Evolutionary conservation across 2,888 invertebrate species (phyloP).

Genomic region (Callyntrura sp.): DNA sequence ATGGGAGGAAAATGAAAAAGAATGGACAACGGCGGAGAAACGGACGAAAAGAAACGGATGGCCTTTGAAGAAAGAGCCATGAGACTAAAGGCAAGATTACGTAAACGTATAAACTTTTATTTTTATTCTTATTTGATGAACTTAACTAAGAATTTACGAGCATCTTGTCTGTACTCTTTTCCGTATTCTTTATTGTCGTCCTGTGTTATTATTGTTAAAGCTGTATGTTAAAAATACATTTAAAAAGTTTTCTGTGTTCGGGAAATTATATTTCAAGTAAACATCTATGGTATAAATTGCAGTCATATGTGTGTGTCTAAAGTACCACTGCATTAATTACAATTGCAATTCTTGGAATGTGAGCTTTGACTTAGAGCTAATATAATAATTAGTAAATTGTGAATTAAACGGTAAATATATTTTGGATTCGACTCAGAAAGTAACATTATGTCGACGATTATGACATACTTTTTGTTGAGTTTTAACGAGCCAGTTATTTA

Average conservation of each 20-base stretch:
- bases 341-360: not conserved
- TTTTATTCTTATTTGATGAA: constrained; percentile 40
- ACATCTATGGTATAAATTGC: too few relatives aligned
- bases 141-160: not conserved
- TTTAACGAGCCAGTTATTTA: too few relatives aligned
- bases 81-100: constrained; percentile 12
- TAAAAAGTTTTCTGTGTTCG: not conserved
- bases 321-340: not conserved
- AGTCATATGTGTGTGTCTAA: not conserved
- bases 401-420: too few relatives aligned
- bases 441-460: too few relatives aligned
- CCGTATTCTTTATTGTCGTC: too few relatives aligned
- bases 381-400: too few relatives aligned
- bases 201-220: not conserved
- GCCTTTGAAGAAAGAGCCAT: constrained; percentile 7
- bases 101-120: constrained; percentile 42
- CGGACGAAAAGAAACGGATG: constrained; percentile 47
- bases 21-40: constrained; percentile 34
- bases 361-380: not conserved
- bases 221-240: not conserved
- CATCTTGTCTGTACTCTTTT: not conserved
- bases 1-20: constrained; percentile 48
- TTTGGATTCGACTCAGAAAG: too few relatives aligned
- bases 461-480: too few relatives aligned
- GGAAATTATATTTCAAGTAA: not conserved